Evolutionary conservation across 2,888 invertebrate species (phyloP), one percentile per base, ranked within the genome.

Genomic region (Epirrhoe alternata): DNA sequence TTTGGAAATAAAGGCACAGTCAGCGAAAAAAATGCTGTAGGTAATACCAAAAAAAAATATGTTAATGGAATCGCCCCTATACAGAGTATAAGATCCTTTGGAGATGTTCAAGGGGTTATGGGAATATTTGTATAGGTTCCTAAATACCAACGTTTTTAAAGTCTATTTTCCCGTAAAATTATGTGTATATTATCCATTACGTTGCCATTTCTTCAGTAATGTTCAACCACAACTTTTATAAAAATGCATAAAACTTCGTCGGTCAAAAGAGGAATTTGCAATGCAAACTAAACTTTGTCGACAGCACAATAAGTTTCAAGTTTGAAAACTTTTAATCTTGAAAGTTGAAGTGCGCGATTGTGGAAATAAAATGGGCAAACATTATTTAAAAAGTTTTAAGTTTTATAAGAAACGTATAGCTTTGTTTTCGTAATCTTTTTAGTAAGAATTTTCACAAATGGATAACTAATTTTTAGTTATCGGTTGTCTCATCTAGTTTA

Each of bases 241-340:
- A 62, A 68, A 69, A 66, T 64, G 63, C 66, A 66, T 62, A 53
- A 59, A 61, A 68, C 57, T 68, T 67, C 33, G 12, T 17, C 42
- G 60, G 64, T 61, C 61, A 68, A 68, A 68, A 68, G 61, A 66
- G 65, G 47, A 68, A 68, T 68, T 64, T 64, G 61, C 63, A 64
- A 50, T 61, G 56, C 63, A 61, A 68, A 67, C 62, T 54, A 52
- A 56, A 54, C 64, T 55, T 66, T 66, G 45, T 60, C 16, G 31
- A 38, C 52, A 54, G 24, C 63, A 63, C 59, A 62, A 65, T 69
- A 63, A 60, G 57, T 66, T 69, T 59, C 66, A 63, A 60, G 57
- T 66, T 69, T 59, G 10, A 54, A 61, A 68, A 68, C 63, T 64
- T 59, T 52, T 60, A 60, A 64, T 62, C 62, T 63, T 45, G 8